phyloP scores from a whole-genome alignment of 2,888 invertebrate genomes.

The Perithous albicinctus region DNA sequence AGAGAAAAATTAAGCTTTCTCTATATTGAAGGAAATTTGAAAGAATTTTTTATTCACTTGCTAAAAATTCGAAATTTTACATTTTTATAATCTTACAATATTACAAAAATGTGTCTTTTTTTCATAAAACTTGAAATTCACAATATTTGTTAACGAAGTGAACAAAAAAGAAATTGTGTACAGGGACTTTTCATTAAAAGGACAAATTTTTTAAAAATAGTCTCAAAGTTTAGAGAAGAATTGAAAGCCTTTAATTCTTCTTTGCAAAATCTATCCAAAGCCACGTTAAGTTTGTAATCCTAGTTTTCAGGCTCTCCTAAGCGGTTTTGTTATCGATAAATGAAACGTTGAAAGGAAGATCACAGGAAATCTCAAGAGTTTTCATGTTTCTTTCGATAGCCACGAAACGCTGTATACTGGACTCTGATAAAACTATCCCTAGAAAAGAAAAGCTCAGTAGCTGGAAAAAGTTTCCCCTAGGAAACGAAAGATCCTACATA shows the following conservation, averaged over 20 bases:
- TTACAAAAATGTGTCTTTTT: too few species aligned
- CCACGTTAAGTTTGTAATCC: background rate
- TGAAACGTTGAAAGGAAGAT: constrained; percentile 37
- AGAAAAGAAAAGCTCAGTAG: background rate
- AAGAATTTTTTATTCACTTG: too few species aligned
- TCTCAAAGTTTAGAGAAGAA: constrained; percentile 60
- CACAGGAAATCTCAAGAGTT: constrained; percentile 44
- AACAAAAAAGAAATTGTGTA: too few species aligned
- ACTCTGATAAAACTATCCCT: constrained; percentile 38
- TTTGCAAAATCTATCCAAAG: background rate
- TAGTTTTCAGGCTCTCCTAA: background rate
- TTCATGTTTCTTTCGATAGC: constrained; percentile 23
- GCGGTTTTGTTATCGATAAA: constrained; percentile 33
- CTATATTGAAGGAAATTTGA: too few species aligned
- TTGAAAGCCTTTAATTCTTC: background rate
- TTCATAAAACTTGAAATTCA: too few species aligned
- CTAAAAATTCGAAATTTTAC: too few species aligned
- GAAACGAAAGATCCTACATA: background rate
- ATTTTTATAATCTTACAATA: too few species aligned
- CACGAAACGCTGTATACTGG: constrained; percentile 6
- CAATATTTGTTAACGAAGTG: too few species aligned
- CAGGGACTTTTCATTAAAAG: too few species aligned
- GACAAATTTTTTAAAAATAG: background rate
- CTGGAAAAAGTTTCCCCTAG: constrained; percentile 32
- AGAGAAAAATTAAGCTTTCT: too few species aligned